Base-by-base conservation (phyloP, 2,113 vertebrate genomes). In the Cyphomyrus discorhynchus region DNA sequence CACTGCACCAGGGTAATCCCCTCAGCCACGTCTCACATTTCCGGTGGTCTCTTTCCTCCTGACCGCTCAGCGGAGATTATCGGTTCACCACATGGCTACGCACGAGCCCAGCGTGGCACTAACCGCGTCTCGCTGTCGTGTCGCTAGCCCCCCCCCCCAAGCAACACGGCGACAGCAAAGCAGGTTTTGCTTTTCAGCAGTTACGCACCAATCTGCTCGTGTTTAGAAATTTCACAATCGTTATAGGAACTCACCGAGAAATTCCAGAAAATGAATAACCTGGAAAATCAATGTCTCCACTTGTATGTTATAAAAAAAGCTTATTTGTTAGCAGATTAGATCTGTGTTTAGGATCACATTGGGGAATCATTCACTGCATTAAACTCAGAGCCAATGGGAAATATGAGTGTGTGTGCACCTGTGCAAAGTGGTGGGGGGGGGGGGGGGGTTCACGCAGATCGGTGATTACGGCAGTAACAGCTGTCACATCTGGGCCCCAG, bases 41-140 rank as follows among this genome's bases (percentile, higher is more conserved):
- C 94, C 94, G 93, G 93, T 92, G 92, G 93, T 50, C 91, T 93
- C 93, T 91, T 94, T 94, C 92, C 92, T 91, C 93, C 92, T 94
- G 94, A 95, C 93, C 95, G 95, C 93, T 94, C 92, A 92, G 91
- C 70, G 84, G 93, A 94, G 93, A 94, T 95, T 93, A 95, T 95
- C 93, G 92, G 95, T 95, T 95, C 91, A 94, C 90, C 93, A 91
- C 86, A 88, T 90, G 93, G 93, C 92, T 94, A 94, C 94, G 93
- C 93, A 19, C 15, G 46, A n/a, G 56, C 56, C 66, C 62, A 70
- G 62, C 9, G 27, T 70, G 62, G n/a, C 9, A 4, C 27, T 70
- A 13, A 70, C n/a, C n/a, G 0, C 0, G 24, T 11, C 9, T 66
- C 9, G n/a, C n/a, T 27, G n/a, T 10, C 62, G n/a, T 27, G 62